Conservation (phyloP, 2,888 invertebrate genomes). For the Corythucha ciliata region DNA sequence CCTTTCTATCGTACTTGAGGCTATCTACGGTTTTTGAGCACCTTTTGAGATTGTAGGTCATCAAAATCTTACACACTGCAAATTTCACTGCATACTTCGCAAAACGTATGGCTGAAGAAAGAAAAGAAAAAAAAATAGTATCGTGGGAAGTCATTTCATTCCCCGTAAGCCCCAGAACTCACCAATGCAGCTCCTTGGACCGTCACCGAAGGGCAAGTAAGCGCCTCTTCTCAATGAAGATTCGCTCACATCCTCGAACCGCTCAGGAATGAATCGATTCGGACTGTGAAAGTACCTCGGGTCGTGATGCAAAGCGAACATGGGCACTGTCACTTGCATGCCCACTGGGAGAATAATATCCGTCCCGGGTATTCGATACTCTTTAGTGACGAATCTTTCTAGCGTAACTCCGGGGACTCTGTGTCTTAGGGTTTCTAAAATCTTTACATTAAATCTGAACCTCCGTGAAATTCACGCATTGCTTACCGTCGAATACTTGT, state of each 20-base stretch:
- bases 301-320: conserved; percentile 52
- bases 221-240: conserved; percentile 44
- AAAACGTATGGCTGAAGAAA: too few relatives aligned
- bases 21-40: too few relatives aligned
- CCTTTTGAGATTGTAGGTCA: too few relatives aligned
- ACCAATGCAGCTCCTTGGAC: conserved; percentile 51
- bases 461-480: too few relatives aligned
- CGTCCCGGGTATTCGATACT: conserved; percentile 36
- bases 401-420: conserved; percentile 41
- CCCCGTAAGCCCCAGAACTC: too few relatives aligned
- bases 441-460: too few relatives aligned
- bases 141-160: too few relatives aligned
- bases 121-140: too few relatives aligned
- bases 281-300: conserved; percentile 52
- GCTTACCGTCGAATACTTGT: conserved; percentile 45
- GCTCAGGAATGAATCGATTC: conserved; percentile 51
- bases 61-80: too few relatives aligned
- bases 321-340: conserved; percentile 47
- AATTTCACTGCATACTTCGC: too few relatives aligned
- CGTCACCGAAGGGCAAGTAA: conserved; percentile 51
- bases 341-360: conserved; percentile 28
- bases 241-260: conserved; percentile 49
- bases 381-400: conserved; percentile 40
- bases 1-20: too few relatives aligned
- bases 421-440: conserved; percentile 38